Percentiles rank a stretch among this genome's conserved stretches.
Evolutionary conservation across 2,888 invertebrate genomes (phyloP).

Genomic region (Seira sanloemensis): DNA sequence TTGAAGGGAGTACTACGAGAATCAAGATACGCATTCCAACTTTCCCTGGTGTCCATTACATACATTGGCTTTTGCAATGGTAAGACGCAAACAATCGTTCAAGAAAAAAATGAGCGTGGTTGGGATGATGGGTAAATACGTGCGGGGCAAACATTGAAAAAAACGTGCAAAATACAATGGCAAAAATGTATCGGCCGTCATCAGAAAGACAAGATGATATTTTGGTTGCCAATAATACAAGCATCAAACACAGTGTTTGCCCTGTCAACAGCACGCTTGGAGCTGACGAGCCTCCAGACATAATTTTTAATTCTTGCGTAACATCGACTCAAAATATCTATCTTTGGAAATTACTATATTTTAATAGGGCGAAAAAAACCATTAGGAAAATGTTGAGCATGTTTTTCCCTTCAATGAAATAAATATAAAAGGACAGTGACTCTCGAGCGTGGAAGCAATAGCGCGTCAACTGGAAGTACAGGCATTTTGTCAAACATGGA

Average conservation of each 20-base stretch:
- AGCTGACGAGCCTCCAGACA: not conserved
- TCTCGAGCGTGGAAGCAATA: too few relatives aligned
- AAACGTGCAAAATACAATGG: slow-evolving; percentile 12
- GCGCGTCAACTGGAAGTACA: too few relatives aligned
- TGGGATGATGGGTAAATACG: slow-evolving; percentile 1
- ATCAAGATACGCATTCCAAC: too few relatives aligned
- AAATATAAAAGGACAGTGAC: too few relatives aligned
- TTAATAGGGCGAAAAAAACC: too few relatives aligned
- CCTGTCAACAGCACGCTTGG: not conserved
- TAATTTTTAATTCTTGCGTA: too few relatives aligned
- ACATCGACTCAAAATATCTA: too few relatives aligned
- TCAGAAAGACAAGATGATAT: not conserved
- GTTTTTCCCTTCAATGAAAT: too few relatives aligned
- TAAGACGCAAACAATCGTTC: not conserved
- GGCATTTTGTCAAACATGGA: too few relatives aligned
- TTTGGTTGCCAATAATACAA: not conserved
- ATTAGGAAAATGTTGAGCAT: too few relatives aligned
- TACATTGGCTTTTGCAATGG: not conserved
- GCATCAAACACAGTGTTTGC: not conserved
- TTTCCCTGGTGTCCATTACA: not conserved
- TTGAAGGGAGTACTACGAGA: too few relatives aligned
- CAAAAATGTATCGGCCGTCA: not conserved
- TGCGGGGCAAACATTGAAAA: slow-evolving; percentile 5
- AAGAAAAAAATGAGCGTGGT: not conserved
- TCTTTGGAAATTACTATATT: too few relatives aligned